phyloP scores from a whole-genome alignment of 2,797 vertebrate genomes.

The Gastrophryne carolinensis region DNA sequence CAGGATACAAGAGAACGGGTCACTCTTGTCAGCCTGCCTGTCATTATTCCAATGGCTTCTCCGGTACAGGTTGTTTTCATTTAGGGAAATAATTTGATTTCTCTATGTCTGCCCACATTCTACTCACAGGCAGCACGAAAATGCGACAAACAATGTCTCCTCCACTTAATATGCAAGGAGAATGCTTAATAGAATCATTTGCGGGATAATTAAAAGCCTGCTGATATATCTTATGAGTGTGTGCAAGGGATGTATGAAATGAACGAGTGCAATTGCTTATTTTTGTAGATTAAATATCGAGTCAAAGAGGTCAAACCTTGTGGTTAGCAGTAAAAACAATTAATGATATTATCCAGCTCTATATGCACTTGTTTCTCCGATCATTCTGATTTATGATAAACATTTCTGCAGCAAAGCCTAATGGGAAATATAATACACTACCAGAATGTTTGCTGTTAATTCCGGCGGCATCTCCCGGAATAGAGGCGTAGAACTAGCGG shows the following conservation, averaged over 20 bases:
- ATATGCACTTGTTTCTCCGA: constrained; percentile 41
- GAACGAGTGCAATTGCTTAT: constrained; percentile 62
- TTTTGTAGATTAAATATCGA: constrained; percentile 65
- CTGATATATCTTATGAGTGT: constrained; percentile 64
- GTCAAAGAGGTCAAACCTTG: constrained; percentile 66
- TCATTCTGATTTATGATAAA: constrained; percentile 30
- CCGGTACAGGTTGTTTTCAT: constrained; percentile 66
- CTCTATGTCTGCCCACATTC: constrained; percentile 64
- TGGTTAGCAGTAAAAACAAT: constrained; percentile 63
- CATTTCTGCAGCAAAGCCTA: constrained; percentile 10
- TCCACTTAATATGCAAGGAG: constrained; percentile 68
- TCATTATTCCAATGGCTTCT: constrained; percentile 68
- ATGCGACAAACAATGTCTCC: constrained; percentile 65
- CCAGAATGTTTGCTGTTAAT: not conserved
- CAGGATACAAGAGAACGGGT: constrained; percentile 64
- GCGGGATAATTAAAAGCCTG: constrained; percentile 68
- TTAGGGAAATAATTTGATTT: constrained; percentile 70
- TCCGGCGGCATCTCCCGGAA: not conserved
- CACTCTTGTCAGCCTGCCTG: constrained; percentile 62
- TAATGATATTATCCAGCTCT: constrained; percentile 62
- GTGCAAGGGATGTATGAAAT: constrained; percentile 64
- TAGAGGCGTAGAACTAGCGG: not conserved
- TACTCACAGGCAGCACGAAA: constrained; percentile 62
- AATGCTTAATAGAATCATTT: constrained; percentile 66
- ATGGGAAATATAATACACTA: constrained; percentile 15